A percentile compares a stretch with the other conserved stretches of the same genome.
Evolutionary conservation across 1,140 invertebrate genomes (phyloP).

Genomic region (Triops longicaudatus): DNA sequence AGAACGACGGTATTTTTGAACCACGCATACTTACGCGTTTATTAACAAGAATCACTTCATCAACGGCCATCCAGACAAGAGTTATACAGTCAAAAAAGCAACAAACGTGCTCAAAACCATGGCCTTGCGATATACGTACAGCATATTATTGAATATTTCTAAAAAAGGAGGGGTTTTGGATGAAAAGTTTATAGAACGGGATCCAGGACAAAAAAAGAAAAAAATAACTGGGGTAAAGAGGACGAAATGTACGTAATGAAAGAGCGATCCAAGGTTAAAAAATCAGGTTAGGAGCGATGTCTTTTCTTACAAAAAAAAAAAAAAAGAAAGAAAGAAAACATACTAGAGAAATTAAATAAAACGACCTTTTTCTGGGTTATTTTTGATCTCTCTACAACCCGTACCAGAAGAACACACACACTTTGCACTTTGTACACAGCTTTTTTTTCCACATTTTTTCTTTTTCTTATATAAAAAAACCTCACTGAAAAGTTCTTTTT

Average conservation of each 20-base stretch:
- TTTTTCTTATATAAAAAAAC: background rate
- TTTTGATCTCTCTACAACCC: slow-evolving; percentile 9
- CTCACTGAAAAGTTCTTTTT: background rate
- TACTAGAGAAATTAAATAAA: background rate
- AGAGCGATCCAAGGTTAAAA: background rate
- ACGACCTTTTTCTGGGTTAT: background rate
- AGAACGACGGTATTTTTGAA: background rate
- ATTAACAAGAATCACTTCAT: slow-evolving; percentile 15
- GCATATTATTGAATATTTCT: background rate
- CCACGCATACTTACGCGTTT: slow-evolving; percentile 14
- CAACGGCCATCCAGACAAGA: slow-evolving; percentile 8
- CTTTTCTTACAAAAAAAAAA: no score
- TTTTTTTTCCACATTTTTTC: background rate
- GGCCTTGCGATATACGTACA: slow-evolving; percentile 3
- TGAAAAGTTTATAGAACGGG: background rate
- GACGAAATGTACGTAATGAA: background rate
- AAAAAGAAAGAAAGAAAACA: background rate
- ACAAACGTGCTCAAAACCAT: slow-evolving; percentile 15
- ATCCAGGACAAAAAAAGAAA: background rate
- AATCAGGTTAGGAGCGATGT: background rate
- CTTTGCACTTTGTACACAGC: slow-evolving; percentile 11
- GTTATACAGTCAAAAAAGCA: slow-evolving; percentile 12
- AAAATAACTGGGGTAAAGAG: background rate
- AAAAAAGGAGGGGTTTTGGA: background rate
- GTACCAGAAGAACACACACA: background rate